Percentiles rank a stretch among this genome's conserved stretches.
These are phyloP conservation scores for Gonocerus acuteangulatus DNA, from an alignment of 2,888 invertebrate genomes.

Conservation along the genomic window DNA sequence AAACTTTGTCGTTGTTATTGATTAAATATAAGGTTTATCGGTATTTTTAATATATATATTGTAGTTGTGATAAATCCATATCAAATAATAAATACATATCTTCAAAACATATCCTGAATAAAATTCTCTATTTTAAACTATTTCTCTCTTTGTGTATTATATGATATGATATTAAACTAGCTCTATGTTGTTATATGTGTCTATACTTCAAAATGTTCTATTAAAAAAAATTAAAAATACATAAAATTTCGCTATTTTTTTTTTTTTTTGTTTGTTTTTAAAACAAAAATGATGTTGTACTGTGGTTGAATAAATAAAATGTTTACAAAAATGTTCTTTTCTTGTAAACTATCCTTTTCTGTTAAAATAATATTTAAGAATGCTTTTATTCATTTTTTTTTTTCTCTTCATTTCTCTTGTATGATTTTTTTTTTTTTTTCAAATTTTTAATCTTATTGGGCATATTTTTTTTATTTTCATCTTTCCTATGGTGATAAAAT, in stretches of 20 bases:
- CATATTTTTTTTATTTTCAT: no score
- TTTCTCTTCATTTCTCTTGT: no score
- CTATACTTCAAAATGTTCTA: conserved; percentile 26
- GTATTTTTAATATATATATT: conserved; percentile 16
- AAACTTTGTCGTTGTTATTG: conserved; percentile 20
- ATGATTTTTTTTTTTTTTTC: no score
- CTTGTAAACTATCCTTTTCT: no score
- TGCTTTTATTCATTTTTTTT: no score
- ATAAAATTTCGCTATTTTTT: conserved; percentile 3
- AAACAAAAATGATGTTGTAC: conserved; percentile 21
- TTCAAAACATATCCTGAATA: conserved; percentile 33
- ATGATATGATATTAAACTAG: conserved; percentile 25
- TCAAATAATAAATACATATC: conserved; percentile 32
- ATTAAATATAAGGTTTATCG: conserved; percentile 25
- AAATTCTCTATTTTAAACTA: conserved; percentile 32
- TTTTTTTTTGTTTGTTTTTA: background rate
- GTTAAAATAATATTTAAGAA: no score
- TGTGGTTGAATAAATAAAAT: conserved; percentile 23
- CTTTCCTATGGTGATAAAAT: no score
- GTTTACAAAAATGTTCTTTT: conserved; percentile 6
- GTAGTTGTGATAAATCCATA: conserved; percentile 33
- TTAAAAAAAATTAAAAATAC: conserved; percentile 15
- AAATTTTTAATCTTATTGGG: no score
- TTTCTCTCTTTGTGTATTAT: conserved; percentile 26
- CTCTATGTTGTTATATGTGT: conserved; percentile 34